phyloP scores from a whole-genome alignment of 1,140 invertebrate genomes.

The Radopholus similis region DNA sequence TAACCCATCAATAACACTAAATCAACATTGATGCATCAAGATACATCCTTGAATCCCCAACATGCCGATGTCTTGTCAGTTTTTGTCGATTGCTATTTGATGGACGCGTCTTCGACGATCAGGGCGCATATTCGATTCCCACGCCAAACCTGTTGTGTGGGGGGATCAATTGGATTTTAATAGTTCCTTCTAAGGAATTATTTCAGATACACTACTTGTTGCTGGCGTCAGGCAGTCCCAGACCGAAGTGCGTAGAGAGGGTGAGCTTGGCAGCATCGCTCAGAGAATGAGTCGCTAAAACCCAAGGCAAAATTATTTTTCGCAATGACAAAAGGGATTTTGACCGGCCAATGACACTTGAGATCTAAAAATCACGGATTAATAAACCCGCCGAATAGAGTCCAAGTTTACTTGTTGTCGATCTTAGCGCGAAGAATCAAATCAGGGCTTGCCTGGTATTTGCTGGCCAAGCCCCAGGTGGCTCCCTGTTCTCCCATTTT shows the following conservation, averaged over 20 bases:
- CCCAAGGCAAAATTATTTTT: background rate
- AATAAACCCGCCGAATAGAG: background rate
- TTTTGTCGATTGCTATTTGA: too few relatives aligned
- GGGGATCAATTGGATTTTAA: background rate
- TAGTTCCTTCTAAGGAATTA: background rate
- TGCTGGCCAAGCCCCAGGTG: slow-evolving; percentile 50
- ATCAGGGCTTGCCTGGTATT: slow-evolving; percentile 47
- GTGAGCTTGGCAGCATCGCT: slow-evolving; percentile 30
- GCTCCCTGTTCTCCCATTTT: slow-evolving; percentile 41
- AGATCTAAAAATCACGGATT: background rate
- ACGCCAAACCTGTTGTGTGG: slow-evolving; percentile 36
- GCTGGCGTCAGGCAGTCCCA: slow-evolving; percentile 19
- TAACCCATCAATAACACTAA: too few relatives aligned
- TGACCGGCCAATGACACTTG: background rate
- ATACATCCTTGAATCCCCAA: too few relatives aligned
- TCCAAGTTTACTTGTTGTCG: slow-evolving; percentile 49
- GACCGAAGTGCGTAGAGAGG: slow-evolving; percentile 38
- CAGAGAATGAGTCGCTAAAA: slow-evolving; percentile 35
- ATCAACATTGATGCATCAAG: too few relatives aligned
- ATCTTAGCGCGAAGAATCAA: slow-evolving; percentile 55
- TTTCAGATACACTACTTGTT: slow-evolving; percentile 27
- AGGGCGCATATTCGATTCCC: slow-evolving; percentile 38
- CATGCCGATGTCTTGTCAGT: too few relatives aligned
- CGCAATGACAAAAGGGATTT: background rate
- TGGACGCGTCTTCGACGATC: too few relatives aligned